Evolutionary conservation across 2,113 vertebrate genomes (phyloP), one percentile per base, ranked within the genome.

Genomic region (Microtus pennsylvanicus): DNA sequence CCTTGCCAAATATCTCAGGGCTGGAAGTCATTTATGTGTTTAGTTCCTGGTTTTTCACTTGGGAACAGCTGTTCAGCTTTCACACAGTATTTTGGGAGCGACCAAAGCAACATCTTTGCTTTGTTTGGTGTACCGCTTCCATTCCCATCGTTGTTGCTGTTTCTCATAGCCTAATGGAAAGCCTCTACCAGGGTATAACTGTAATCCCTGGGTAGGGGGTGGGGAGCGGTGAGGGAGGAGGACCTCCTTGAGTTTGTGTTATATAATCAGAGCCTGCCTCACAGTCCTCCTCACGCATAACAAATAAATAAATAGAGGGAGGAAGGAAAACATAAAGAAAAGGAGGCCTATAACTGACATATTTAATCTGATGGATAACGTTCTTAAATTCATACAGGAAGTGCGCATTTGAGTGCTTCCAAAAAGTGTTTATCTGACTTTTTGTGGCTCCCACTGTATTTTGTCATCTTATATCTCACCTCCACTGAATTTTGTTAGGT

Each of bases 101-200:
- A 89, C 94, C 63, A 72, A 86, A 61, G 70, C 78, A 93, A 28
- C 87, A n/a, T 50, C 42, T 9, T 94, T 87, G 70, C 45, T 70
- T 90, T 89, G 65, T 81, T 65, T 50, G 35, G 50, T 45, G 30
- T 70, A 35, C 19, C 12, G 2, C 69, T 94, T 94, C 28, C 70
- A 26, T 90, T 93, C 95, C 80, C 75, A 88, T 94, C 42, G 93
- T 65, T 47, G n/a, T 74, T 35, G 58, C 42, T 97, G 33, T 30
- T 47, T 88, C 14, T 3, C 3, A 22, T 85, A 50, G 45, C 35
- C 67, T 90, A 88, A 92, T 28, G 81, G 21, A 88, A 95, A 90
- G 50, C 16, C 28, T 93, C 3, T 85, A 77, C 72, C 28, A 55
- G 47, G 35, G 67, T 4, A 28, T 38, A n/a, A 21, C 13, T 87